Evolutionary conservation across 2,888 invertebrate species (phyloP), one percentile per base, ranked within the genome.

Genomic region (Pyrocoelia pectoralis): DNA sequence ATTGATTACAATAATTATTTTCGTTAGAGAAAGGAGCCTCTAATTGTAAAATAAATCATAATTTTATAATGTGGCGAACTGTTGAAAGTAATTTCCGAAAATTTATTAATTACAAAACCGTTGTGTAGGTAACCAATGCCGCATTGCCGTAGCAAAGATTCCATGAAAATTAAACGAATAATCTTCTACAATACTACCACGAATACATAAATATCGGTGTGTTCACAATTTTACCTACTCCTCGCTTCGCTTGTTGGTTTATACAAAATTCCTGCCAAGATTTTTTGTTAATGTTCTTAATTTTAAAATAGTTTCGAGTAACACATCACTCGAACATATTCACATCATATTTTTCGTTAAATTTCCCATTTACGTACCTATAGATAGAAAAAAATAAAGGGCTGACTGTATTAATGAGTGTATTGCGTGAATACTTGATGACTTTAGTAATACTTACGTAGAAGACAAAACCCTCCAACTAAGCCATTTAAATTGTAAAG

Each of bases 61-160:
- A 33, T 33, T 33, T 2, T n/a, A 33, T 33, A 33, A 33, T n/a
- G 33, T 33, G 9, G 13, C 24, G 33, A n/a, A 33, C n/a, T 33
- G 33, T 33, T 33, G 9, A 33, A 33, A 33, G 33, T 33, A 33
- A 33, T 33, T 33, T 33, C 33, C 2, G 15, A 40, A 57, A 57
- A 57, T 57, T 57, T 57, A 57, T 57, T 57, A 57, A 57, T 57
- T 57, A 50, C 50, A 41, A 57, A 57, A 28, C 50, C 6, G 56
- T 50, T 57, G 48, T 40, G 56, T 10, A 50, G 56, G 13, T 41
- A 57, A 57, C 56, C 56, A 57, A 14, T 14, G 14, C 56, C 50
- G 56, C 56, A 57, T 19, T 57, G 56, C 56, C 50, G 56, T 24
- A 41, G 38, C 17, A 41, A 50, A 57, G 56, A 50, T 40, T 57